phyloP scores from a whole-genome alignment of 1,140 invertebrate species.

The Whitmania pigra region DNA sequence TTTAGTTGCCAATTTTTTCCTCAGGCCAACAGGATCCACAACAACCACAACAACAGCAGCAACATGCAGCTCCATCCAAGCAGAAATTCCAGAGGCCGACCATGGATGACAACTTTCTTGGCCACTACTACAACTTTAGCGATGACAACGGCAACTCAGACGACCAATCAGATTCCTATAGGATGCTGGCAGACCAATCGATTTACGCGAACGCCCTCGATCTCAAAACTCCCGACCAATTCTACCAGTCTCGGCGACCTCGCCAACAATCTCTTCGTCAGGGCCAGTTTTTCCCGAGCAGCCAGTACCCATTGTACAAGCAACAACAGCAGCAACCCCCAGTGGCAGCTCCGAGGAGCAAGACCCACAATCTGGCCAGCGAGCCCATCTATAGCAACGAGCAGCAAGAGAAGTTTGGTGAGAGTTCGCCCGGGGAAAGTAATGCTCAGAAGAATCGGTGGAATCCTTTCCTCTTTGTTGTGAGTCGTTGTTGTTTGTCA shows the following conservation, averaged over 20 bases:
- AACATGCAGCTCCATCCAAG: slow-evolving; percentile 1
- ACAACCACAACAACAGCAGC: background rate
- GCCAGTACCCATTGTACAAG: background rate
- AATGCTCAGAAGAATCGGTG: background rate
- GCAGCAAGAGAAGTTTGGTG: background rate
- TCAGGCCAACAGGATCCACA: background rate
- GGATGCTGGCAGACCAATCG: background rate
- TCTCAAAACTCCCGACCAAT: slow-evolving; percentile 3
- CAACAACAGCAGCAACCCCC: background rate
- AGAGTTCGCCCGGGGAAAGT: background rate
- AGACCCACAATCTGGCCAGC: background rate
- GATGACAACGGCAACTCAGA: background rate
- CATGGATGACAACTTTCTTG: slow-evolving; percentile 10
- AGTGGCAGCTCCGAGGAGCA: background rate
- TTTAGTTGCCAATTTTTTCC: background rate
- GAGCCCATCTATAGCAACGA: slow-evolving; percentile 11
- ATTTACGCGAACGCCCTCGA: slow-evolving; percentile 6
- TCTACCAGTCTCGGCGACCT: background rate
- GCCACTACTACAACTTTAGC: background rate
- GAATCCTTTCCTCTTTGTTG: slow-evolving; percentile 7
- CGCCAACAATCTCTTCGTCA: background rate
- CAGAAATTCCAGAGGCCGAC: background rate
- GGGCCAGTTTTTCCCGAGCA: background rate
- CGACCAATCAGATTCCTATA: background rate
- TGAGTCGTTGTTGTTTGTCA: background rate